Conservation (phyloP, 2,797 vertebrate species). For the Smutsia gigantea region DNA sequence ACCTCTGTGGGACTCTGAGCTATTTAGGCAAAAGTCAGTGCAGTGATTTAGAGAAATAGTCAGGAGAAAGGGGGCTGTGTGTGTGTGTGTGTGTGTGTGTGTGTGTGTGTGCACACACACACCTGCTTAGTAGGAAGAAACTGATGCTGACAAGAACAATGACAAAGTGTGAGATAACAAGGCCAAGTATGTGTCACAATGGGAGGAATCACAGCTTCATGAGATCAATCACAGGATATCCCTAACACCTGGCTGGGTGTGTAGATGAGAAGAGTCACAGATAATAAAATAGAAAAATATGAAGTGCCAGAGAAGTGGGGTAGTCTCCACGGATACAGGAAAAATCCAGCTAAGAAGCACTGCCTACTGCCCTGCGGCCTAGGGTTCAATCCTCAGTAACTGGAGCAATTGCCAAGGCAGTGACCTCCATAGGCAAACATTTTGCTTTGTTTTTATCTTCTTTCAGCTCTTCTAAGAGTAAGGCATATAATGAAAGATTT, state of each 20-base stretch:
- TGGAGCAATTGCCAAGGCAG: constrained; percentile 18
- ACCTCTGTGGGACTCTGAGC: constrained; percentile 56
- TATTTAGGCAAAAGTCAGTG: constrained; percentile 59
- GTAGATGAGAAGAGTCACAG: not conserved
- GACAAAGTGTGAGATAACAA: not conserved
- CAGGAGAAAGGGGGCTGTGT: not conserved
- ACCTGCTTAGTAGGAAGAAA: not conserved
- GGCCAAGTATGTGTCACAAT: not conserved
- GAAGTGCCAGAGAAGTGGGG: not conserved
- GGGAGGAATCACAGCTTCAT: not conserved
- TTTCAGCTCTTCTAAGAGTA: constrained; percentile 64
- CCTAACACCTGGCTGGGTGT: not conserved
- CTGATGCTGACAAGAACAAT: not conserved
- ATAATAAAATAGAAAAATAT: constrained; percentile 2
- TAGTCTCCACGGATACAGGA: not conserved
- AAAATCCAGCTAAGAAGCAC: not conserved
- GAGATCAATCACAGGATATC: not conserved
- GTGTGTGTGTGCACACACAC: rapidly evolving
- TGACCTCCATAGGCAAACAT: constrained; percentile 39
- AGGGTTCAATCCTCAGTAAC: not conserved
- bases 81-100: too few relatives aligned
- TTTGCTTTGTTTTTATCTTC: constrained; percentile 57
- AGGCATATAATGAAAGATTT: constrained; percentile 40
- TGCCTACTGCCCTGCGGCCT: not conserved
- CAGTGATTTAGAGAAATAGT: constrained; percentile 49